Base-by-base conservation (phyloP, 2,888 invertebrate genomes). In the Theretra japonica region DNA sequence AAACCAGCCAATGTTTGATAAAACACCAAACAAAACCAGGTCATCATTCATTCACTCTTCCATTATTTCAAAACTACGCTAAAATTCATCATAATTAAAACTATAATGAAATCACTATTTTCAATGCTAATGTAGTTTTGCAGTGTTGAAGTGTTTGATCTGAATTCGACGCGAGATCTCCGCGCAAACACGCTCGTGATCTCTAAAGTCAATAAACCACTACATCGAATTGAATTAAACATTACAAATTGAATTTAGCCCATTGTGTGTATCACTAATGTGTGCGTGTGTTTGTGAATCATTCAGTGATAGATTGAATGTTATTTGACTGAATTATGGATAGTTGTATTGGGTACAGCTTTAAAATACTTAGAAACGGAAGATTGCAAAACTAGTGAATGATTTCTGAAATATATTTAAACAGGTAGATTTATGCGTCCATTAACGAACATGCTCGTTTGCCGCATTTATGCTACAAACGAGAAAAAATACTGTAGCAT, bases 231-330 rank as follows among this genome's bases (percentile, higher is more conserved):
- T 62, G 62, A 62, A 62, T 65, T 65, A 65, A 65, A 65, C 65
- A 65, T 65, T 65, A 65, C 65, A 41, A 65, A 65, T 48, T 65
- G 65, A 65, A 48, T 65, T 65, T 65, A 65, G 65, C 41, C 21
- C 65, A 65, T 65, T 65, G 65, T 65, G 23, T 65, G 65, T 23
- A n/a, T 17, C 53, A 25, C 65, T 65, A 23, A 65, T 41, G 72
- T 72, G 53, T 57, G 69, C 48, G 48, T 21, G 48, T 48, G 11
- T 23, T 41, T 15, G 33, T 62, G n/a, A 41, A 25, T 33, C 33
- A 4, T 57, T n/a, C n/a, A 57, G 57, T 57, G 41, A 41, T 57
- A 57, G 57, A n/a, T 21, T 41, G 30, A 19, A 30, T 60, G 28
- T 62, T 21, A n/a, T 15, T 60, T 60, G 33, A 30, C 33, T 6